A percentile compares a stretch with the other conserved stretches of the same genome.
Conservation (phyloP, 2,888 invertebrate genomes). For the Anorthoa munda region DNA sequence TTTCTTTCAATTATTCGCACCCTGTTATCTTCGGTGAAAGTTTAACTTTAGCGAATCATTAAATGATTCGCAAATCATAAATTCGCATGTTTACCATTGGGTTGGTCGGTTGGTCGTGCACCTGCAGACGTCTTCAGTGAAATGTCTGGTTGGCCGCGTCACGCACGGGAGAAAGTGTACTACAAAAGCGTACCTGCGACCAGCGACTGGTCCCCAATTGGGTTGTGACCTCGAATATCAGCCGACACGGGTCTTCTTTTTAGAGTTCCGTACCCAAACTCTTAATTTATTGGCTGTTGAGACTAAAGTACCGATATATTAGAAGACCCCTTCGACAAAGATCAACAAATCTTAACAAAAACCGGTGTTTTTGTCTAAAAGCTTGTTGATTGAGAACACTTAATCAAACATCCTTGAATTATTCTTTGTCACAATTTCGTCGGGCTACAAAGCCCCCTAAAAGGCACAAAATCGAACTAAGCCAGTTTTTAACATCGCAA, state of each 20-base stretch:
- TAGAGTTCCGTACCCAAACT: conserved; percentile 63
- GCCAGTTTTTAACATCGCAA: conserved; percentile 69
- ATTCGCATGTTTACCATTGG: conserved; percentile 73
- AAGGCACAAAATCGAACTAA: conserved; percentile 53
- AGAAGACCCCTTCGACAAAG: neutral
- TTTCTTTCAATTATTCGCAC: conserved; percentile 64
- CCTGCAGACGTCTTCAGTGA: conserved; percentile 79
- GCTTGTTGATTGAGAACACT: neutral
- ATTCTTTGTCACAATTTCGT: conserved; percentile 26
- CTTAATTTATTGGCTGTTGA: conserved; percentile 65
- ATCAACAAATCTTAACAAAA: neutral
- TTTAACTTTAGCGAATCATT: conserved; percentile 75
- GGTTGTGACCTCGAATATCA: conserved; percentile 89
- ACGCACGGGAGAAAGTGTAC: conserved; percentile 90
- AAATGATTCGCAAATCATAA: conserved; percentile 72
- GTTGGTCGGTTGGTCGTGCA: conserved; percentile 71
- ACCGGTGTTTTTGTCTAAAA: neutral
- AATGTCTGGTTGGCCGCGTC: conserved; percentile 84
- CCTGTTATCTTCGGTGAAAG: conserved; percentile 75
- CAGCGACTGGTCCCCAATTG: conserved; percentile 88
- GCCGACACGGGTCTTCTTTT: conserved; percentile 81
- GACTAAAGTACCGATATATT: neutral
- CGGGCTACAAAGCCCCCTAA: conserved; percentile 32
- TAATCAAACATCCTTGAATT: conserved; percentile 24
- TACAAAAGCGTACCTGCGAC: conserved; percentile 85